Base-by-base conservation (phyloP, 2,113 vertebrate genomes). In the Myotis davidii region DNA sequence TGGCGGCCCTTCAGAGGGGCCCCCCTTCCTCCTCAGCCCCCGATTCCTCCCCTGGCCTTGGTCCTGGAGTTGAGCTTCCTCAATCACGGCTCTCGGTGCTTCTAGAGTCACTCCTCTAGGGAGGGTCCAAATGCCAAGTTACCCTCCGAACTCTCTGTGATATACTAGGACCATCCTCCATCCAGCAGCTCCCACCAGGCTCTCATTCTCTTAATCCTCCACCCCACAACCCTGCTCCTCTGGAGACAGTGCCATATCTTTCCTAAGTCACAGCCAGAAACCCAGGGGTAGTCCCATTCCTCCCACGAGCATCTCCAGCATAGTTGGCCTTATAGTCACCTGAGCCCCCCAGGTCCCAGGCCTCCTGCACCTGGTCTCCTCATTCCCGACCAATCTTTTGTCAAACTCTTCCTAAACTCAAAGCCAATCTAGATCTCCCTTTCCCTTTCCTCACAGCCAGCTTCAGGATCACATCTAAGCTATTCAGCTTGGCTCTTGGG, bases 231-330 rank as follows among this genome's bases (percentile, higher is more conserved):
- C 14, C 70, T 0, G 1, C 4, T 18, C 42, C 79, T 85, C 61
- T n/a, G 25, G 81, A 67, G 16, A 21, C 5, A 0, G 48, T 20
- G 34, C 85, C 34, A 5, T 11, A 59, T 7, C 45, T 42, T 50
- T 83, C 45, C 81, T 0, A 4, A 7, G 13, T 8, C 1, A 0
- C 25, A 81, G 39, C 64, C 48, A 37, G 37, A 82, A 73, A 27
- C 21, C 32, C 3, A 0, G 27, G 54, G n/a, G 25, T 25, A 14
- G 45, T 11, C 72, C 64, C 0, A 0, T 42, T n/a, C 25, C 34
- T 61, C 78, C 37, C 78, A n/a, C 0, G 0, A 37, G 42, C 6
- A 72, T 77, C 54, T 21, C 39, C 0, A 25, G 39, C 10, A 1
- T 3, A 32, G 54, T 34, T 21, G 11, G 85, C 52, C 64, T 34